A percentile compares a stretch with the other conserved stretches of the same genome.
These are phyloP conservation scores for Habroteleia sp. DNA, from an alignment of 2,888 invertebrate species.

Conservation along the genomic window DNA sequence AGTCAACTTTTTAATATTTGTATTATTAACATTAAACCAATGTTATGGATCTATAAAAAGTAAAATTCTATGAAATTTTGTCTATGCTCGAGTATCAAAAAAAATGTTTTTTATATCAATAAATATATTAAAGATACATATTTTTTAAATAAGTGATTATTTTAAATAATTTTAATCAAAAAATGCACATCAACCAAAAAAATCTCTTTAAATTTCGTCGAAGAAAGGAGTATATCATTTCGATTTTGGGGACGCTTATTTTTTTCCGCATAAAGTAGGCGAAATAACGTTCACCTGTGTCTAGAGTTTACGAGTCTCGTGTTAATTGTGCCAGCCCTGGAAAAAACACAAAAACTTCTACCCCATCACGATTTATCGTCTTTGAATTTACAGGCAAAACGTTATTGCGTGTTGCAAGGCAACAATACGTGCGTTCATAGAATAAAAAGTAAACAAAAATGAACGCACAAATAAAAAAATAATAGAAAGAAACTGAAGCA, in stretches of 20 bases:
- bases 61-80: too few relatives aligned
- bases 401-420: slow-evolving; percentile 63
- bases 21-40: too few relatives aligned
- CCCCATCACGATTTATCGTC: slow-evolving; percentile 65
- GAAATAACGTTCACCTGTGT: slow-evolving; percentile 67
- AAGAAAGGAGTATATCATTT: slow-evolving; percentile 18
- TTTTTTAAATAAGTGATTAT: too few relatives aligned
- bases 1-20: too few relatives aligned
- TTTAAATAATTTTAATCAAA: too few relatives aligned
- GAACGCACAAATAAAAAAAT: slow-evolving; percentile 10
- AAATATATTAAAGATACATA: too few relatives aligned
- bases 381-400: slow-evolving; percentile 64
- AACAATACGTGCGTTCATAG: slow-evolving; percentile 53
- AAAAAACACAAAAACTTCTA: slow-evolving; percentile 53
- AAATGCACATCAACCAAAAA: too few relatives aligned
- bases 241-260: slow-evolving; percentile 31
- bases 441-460: slow-evolving; percentile 46
- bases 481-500: slow-evolving; percentile 8
- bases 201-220: slow-evolving; percentile 11
- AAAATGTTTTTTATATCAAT: too few relatives aligned
- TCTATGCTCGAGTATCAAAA: too few relatives aligned
- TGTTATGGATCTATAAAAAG: too few relatives aligned
- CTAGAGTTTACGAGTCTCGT: slow-evolving; percentile 68
- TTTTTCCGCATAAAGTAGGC: slow-evolving; percentile 54
- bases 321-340: slow-evolving; percentile 70